These are phyloP conservation scores for Rhinolophus sinicus DNA, from an alignment of 2,113 vertebrate genomes.

Conservation along the genomic window DNA sequence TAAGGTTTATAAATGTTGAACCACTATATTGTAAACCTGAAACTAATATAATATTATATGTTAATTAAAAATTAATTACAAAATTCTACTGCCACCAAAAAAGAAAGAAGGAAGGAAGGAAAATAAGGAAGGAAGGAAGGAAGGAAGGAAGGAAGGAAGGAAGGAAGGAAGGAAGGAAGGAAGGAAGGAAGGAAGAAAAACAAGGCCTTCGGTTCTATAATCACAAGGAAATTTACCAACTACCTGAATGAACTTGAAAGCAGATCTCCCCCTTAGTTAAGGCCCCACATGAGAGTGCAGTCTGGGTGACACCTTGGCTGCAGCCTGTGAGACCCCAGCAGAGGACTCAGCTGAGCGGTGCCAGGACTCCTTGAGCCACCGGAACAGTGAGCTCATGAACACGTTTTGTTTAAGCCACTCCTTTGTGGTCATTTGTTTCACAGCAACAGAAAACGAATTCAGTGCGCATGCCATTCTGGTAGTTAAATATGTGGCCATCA, in stretches of 20 bases:
- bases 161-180: too few relatives aligned
- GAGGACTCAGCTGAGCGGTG: not conserved
- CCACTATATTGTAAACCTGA: not conserved
- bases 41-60: not conserved
- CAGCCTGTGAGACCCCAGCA: not conserved
- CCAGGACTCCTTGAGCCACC: not conserved
- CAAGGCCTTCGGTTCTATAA: not conserved
- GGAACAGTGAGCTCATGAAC: fast-evolving
- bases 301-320: not conserved
- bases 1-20: not conserved
- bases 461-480: not conserved
- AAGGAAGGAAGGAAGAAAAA: not conserved
- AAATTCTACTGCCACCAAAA: not conserved
- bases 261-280: too few relatives aligned
- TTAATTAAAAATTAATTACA: not conserved
- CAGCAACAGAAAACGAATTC: not conserved
- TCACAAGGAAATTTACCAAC: not conserved
- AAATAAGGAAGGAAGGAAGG: too few relatives aligned
- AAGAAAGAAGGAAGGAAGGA: not conserved
- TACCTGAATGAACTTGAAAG: not conserved
- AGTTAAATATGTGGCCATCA: not conserved
- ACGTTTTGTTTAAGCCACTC: not conserved
- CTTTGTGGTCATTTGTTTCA: not conserved
- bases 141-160: too few relatives aligned
- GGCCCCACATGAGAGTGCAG: fast-evolving